Percentiles rank a stretch among this genome's conserved stretches.
These are phyloP conservation scores for Cheilosia impressa DNA, from an alignment of 2,888 invertebrate species.

Conservation along the genomic window DNA sequence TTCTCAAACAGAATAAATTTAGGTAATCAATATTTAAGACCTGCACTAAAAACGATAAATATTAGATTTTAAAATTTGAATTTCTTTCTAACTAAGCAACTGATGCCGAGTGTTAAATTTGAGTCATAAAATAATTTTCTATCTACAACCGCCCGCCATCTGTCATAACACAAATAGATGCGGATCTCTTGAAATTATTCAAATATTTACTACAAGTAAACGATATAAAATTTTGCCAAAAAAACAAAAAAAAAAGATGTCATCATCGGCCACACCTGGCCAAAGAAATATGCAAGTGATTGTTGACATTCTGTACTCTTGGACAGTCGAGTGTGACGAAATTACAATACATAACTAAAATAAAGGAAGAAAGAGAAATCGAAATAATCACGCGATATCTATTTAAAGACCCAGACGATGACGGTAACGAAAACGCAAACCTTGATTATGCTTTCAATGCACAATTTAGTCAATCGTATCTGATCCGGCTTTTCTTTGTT, in stretches of 20 bases:
- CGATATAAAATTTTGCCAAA: conserved; percentile 9
- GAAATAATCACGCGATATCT: conserved; percentile 14
- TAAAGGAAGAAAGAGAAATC: conserved; percentile 6
- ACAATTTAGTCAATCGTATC: conserved; percentile 9
- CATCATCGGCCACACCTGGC: conserved; percentile 2
- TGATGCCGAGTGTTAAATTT: conserved; percentile 2
- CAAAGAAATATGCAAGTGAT: neutral
- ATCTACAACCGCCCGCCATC: conserved; percentile 22
- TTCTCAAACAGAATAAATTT: too few species aligned
- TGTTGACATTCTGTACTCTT: conserved; percentile 22
- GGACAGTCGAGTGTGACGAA: conserved; percentile 35
- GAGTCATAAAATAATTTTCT: conserved; percentile 1
- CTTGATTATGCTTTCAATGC: conserved; percentile 4
- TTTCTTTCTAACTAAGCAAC: too few species aligned
- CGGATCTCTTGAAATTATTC: conserved; percentile 9
- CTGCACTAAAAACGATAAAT: too few species aligned
- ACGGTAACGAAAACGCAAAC: conserved; percentile 12
- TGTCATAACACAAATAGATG: conserved; percentile 41
- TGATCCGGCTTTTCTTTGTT: neutral
- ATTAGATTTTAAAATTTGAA: too few species aligned
- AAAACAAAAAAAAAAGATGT: conserved; percentile 13
- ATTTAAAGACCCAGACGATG: conserved; percentile 45
- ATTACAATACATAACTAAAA: conserved; percentile 26
- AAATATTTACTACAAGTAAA: conserved; percentile 21
- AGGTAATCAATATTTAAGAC: too few species aligned